Evolutionary conservation across 2,113 vertebrate genomes (phyloP), one percentile per base, ranked within the genome.

Genomic region (Oryzias curvinotus): DNA sequence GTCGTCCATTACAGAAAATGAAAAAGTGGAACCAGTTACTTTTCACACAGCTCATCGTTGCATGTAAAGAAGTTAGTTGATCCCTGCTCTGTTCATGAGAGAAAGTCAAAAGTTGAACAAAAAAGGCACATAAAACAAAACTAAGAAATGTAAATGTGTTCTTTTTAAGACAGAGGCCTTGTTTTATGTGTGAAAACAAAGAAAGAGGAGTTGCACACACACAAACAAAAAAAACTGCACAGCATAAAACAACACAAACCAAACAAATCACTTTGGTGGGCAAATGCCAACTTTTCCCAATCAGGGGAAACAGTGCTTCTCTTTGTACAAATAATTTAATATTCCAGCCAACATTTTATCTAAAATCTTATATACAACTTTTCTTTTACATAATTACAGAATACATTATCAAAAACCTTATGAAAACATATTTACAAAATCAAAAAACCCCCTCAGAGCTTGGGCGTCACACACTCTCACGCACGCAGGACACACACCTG

Each of bases 361-460:
- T 91, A 91, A 89, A 92, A 91, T 92, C 91, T 90, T 92, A 91
- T 92, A 73, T 91, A 92, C 91, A 93, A 23, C 71, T 72, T 80
- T 44, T 79, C 79, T 78, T 90, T 91, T 90, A 91, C 88, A 92
- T 80, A 82, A 81, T 64, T 70, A 75, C 92, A 87, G 83, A 78
- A 71, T 89, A 91, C 88, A 84, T 88, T 90, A 93, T 93, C 87
- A 93, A 93, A 93, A 90, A 90, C 68, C 68, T 75, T 92, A 91
- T 91, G 88, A 91, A 93, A 93, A 90, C 84, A 71, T 92, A 91
- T 92, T 87, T 91, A 93, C 90, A 91, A 81, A 90, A 82, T 87
- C 65, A 73, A 89, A 91, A 89, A 89, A 63, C 66, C 85, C 70
- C 83, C 80, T 82, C 77, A 65, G 60, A 80, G 47, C 77, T 66